phyloP scores from a whole-genome alignment of 2,888 invertebrate genomes.

The Tribolium freemani region DNA sequence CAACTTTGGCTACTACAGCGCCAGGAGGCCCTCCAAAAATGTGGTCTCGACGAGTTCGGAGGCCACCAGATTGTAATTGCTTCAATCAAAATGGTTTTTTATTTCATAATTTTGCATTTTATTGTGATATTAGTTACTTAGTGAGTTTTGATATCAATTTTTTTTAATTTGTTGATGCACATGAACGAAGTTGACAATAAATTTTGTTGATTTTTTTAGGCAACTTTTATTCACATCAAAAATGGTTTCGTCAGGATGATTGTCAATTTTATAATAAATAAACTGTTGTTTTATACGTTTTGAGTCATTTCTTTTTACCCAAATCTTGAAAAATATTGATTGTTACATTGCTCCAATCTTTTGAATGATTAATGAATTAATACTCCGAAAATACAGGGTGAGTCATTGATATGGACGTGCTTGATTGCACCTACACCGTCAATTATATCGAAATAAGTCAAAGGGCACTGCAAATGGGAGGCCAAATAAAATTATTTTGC shows the following conservation, averaged over 20 bases:
- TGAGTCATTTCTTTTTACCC: background rate
- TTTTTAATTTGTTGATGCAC: slow-evolving; percentile 3
- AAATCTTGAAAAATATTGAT: too few species aligned
- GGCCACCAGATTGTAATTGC: slow-evolving; percentile 76
- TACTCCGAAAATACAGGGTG: too few species aligned
- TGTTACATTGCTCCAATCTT: too few species aligned
- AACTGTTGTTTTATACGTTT: slow-evolving; percentile 29
- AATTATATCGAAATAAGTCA: too few species aligned
- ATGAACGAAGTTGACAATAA: slow-evolving; percentile 39
- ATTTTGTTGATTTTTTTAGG: slow-evolving; percentile 32
- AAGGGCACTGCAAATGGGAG: too few species aligned
- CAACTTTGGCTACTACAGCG: slow-evolving; percentile 67
- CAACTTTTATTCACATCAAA: slow-evolving; percentile 22
- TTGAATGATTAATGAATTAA: too few species aligned
- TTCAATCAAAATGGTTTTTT: slow-evolving; percentile 26
- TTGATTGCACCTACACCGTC: too few species aligned
- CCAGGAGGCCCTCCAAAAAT: slow-evolving; percentile 69
- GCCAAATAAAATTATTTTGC: too few species aligned
- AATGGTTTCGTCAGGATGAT: slow-evolving; percentile 16
- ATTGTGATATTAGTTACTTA: slow-evolving; percentile 39
- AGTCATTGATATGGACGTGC: too few species aligned
- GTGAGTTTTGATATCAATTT: background rate
- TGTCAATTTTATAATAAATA: slow-evolving; percentile 38
- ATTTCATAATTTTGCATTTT: background rate
- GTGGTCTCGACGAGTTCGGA: slow-evolving; percentile 76